A percentile compares a stretch with the other conserved stretches of the same genome.
These are phyloP conservation scores for Ennomos fuscantarius DNA, from an alignment of 2,888 invertebrate genomes.

Conservation along the genomic window DNA sequence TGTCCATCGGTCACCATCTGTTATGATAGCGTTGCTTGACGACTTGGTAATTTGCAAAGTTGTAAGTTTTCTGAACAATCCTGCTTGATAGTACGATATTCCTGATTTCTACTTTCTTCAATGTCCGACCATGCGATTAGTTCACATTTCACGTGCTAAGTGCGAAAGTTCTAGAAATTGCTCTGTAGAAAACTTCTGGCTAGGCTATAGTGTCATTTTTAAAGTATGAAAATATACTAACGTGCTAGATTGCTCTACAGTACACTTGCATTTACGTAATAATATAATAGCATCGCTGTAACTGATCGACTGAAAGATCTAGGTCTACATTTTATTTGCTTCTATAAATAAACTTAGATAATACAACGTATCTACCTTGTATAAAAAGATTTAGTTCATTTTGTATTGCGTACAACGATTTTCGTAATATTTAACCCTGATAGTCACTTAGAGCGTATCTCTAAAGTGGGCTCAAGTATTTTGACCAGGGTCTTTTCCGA, in stretches of 20 bases:
- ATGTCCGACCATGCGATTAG: conserved; percentile 67
- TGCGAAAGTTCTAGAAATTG: conserved; percentile 49
- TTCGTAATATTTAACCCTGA: conserved; percentile 38
- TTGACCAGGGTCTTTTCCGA: conserved; percentile 57
- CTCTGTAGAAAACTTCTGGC: conserved; percentile 19
- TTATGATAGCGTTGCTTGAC: no score
- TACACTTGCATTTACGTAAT: conserved; percentile 6
- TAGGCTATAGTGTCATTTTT: conserved; percentile 4
- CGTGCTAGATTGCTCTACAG: background rate
- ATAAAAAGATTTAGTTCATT: no score
- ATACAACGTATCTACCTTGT: no score
- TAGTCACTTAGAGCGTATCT: conserved; percentile 39
- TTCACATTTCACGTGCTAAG: conserved; percentile 61
- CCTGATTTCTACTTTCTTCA: conserved; percentile 71
- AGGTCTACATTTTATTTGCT: conserved; percentile 6
- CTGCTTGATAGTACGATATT: conserved; percentile 36
- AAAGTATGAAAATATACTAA: conserved; percentile 5
- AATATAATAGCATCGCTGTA: conserved; percentile 5
- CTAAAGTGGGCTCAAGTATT: conserved; percentile 46
- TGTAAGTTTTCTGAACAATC: conserved; percentile 25
- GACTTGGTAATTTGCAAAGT: background rate
- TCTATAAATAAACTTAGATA: conserved; percentile 6
- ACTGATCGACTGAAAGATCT: conserved; percentile 7
- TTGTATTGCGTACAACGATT: background rate
- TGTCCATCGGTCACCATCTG: no score